Percentiles rank a stretch among this genome's conserved stretches.
These are phyloP conservation scores for Strigamia maritima DNA, from an alignment of 2,888 invertebrate species.

Conservation along the genomic window DNA sequence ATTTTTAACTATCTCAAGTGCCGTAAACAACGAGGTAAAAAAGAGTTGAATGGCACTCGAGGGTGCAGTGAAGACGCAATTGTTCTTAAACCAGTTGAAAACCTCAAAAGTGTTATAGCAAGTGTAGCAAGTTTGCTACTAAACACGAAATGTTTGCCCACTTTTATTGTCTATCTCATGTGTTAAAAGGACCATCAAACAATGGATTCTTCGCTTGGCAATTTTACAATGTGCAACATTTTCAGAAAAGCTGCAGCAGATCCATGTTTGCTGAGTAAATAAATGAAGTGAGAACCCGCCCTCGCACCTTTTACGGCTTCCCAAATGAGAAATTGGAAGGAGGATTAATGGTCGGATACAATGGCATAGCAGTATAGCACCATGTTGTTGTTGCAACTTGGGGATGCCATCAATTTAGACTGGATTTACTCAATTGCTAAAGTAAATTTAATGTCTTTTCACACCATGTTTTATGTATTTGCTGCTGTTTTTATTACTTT, in stretches of 20 bases:
- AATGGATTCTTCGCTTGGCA: conserved; percentile 30
- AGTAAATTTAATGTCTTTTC: conserved; percentile 23
- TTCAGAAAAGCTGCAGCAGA: conserved; percentile 8
- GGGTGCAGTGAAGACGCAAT: conserved; percentile 6
- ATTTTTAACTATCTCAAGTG: conserved; percentile 2
- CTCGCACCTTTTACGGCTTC: conserved; percentile 15
- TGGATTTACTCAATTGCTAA: conserved; percentile 30
- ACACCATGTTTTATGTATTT: conserved; percentile 31
- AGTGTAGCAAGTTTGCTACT: conserved; percentile 11
- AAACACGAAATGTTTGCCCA: conserved; percentile 6
- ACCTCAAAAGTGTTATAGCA: conserved; percentile 32
- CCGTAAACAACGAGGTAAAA: conserved; percentile 2
- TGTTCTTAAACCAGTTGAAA: conserved; percentile 31
- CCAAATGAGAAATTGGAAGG: conserved; percentile 29
- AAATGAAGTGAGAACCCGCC: conserved; percentile 21
- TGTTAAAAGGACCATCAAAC: conserved; percentile 34
- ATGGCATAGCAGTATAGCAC: conserved; percentile 3
- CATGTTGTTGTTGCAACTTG: not conserved
- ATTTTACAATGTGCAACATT: conserved; percentile 34
- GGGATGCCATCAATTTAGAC: conserved; percentile 18
- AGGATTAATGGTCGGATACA: conserved; percentile 14
- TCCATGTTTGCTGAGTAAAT: conserved; percentile 32
- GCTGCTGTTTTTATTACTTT: not conserved
- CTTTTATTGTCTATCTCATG: conserved; percentile 29
- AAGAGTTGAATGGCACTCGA: conserved; percentile 8